Evolutionary conservation across 1,140 invertebrate genomes (phyloP).

Genomic region (Papilio polyxenes): DNA sequence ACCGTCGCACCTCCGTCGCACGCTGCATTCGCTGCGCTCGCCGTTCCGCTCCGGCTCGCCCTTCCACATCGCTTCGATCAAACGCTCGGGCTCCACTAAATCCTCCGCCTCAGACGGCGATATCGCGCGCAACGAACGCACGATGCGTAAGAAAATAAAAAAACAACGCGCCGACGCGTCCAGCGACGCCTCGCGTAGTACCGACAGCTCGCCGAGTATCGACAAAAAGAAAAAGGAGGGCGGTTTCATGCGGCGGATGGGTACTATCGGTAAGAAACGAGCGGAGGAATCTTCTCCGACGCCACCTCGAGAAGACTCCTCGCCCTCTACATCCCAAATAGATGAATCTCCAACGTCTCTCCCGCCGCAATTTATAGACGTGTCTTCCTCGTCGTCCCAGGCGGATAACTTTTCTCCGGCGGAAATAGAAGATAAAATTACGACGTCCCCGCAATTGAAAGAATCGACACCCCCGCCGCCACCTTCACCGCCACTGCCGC

Average conservation of each 20-base stretch:
- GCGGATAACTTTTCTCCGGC: not conserved
- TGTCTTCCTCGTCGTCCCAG: not conserved
- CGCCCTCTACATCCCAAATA: slow-evolving; percentile 37
- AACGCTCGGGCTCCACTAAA: slow-evolving; percentile 68
- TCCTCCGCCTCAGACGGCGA: slow-evolving; percentile 72
- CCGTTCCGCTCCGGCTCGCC: slow-evolving; percentile 75
- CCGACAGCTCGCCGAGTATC: slow-evolving; percentile 62
- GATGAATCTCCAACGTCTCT: slow-evolving; percentile 11
- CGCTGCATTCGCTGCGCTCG: slow-evolving; percentile 71
- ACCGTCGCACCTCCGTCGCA: slow-evolving; percentile 69
- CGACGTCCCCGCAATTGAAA: not conserved
- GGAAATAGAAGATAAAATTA: not conserved
- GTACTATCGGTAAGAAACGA: slow-evolving; percentile 64
- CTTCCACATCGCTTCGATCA: slow-evolving; percentile 74
- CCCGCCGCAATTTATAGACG: slow-evolving; percentile 10
- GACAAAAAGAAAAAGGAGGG: slow-evolving; percentile 64
- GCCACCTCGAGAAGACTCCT: slow-evolving; percentile 41
- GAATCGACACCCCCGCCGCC: not conserved
- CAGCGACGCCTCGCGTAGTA: slow-evolving; percentile 62
- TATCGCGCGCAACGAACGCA: slow-evolving; percentile 71
- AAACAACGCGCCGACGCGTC: slow-evolving; percentile 64
- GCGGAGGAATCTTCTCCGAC: slow-evolving; percentile 48
- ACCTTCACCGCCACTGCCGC: not conserved
- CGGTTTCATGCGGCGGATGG: slow-evolving; percentile 63
- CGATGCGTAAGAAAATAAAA: slow-evolving; percentile 76